These are phyloP conservation scores for Nymphalis c-album DNA, from an alignment of 2,888 invertebrate species.

Conservation along the genomic window DNA sequence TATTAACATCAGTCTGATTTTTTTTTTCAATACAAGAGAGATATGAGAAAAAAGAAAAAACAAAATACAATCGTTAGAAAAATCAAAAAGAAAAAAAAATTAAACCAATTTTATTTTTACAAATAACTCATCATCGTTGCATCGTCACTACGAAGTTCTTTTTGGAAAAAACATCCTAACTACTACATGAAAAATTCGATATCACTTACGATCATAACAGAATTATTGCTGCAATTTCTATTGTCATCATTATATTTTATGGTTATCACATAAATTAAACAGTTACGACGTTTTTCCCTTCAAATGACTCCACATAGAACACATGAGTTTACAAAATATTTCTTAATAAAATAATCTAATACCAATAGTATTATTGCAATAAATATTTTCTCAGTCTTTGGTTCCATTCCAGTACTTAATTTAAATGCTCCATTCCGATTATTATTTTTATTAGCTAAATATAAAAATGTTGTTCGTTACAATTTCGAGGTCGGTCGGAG, in stretches of 20 bases:
- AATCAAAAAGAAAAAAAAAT: background rate
- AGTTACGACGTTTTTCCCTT: constrained; percentile 6
- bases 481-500: constrained; percentile 13
- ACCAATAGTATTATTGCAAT: constrained; percentile 66
- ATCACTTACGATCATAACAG: no score
- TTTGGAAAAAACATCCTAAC: constrained; percentile 7
- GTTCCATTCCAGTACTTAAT: constrained; percentile 68
- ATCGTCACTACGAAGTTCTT: background rate
- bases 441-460: constrained; percentile 45
- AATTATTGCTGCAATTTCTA: background rate
- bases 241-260: background rate
- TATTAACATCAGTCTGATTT: constrained; percentile 26
- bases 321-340: constrained; percentile 33
- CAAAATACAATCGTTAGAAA: background rate
- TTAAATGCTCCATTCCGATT: constrained; percentile 57
- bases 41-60: constrained; percentile 6
- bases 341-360: constrained; percentile 62
- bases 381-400: constrained; percentile 76
- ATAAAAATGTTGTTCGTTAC: constrained; percentile 30
- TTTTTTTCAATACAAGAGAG: constrained; percentile 5
- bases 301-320: constrained; percentile 13
- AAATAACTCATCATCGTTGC: background rate
- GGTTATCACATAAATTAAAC: background rate
- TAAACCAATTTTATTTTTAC: constrained; percentile 10
- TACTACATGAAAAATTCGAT: background rate